Evolutionary conservation across 1,140 invertebrate species (phyloP), one percentile per base, ranked within the genome.

Genomic region (Bradysia coprophila): DNA sequence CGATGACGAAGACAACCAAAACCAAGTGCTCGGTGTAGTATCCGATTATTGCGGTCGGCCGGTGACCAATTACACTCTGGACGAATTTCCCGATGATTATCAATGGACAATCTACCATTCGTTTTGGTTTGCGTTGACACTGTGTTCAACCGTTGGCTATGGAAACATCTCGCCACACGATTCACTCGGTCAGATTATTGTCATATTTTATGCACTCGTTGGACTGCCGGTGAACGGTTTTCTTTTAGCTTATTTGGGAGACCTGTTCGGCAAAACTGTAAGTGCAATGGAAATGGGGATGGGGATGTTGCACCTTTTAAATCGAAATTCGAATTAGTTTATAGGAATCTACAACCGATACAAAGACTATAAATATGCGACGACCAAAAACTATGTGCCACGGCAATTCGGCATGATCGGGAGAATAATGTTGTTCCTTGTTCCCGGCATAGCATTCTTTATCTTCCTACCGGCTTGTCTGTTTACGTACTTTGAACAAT

Each of bases 151-250:
- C 5, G 90, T 96, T 48, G 87, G 87, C 39, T 90, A 91, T 60
- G 86, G 87, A 38, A 89, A 90, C 58, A 67, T 89, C 50, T 74
- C 85, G 0, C 85, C 92, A 1, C 89, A 87, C 9, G 90, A 84
- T 1, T 70, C 73, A 42, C 61, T 79, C 1, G 80, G 85, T 13
- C 75, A 86, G 44, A 77, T 91, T 39, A 68, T 94, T 28, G 91
- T 91, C 68, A 93, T 96, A 50, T 75, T 89, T 44, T 97, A 96
- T 57, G 87, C 80, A 0, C 63, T 95, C 15, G 74, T 95, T 43
- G 92, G 94, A n/a, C 93, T 96, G 45, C 93, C 93, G 0, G 77
- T 95, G 54, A 90, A 90, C 53, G 86, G 84, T 59, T 88, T 93
- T 40, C 66, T 90, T 9, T 69, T 90, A 16, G 71, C 81, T 1